Base-by-base conservation (phyloP, 92 coral and sea anemone genomes). In the Chrysogorgia sp. region DNA sequence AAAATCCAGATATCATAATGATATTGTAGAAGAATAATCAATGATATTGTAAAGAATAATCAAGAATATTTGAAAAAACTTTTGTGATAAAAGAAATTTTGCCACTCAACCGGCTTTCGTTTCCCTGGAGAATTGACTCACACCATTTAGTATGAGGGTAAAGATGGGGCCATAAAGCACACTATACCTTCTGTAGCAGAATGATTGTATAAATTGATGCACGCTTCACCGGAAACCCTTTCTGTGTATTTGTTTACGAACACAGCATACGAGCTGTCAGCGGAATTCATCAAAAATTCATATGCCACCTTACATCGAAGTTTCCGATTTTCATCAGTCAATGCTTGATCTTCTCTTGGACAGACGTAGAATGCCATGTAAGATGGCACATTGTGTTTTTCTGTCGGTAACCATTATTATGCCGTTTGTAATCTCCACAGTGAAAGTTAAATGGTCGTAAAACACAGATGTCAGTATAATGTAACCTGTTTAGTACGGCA, bases 241-340 rank as follows among this genome's bases (percentile, higher is more conserved):
- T 10, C n/a, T 14, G 29, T 20, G 40, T 24, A 13, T 32, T 14
- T 34, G 40, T 10, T 8, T 23, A 65, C 25, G 24, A 28, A 33
- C 7, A 23, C 12, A 2, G 14, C 23, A 10, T 65, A 33, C 1
- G 20, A 28, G n/a, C 72, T 65, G 20, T 65, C 7, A 9, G 10
- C 50, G 17, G 24, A 19, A 32, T 65, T 32, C 17, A 65, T 65
- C 35, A 32, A n/a, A 32, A 28, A 65, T 33, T 32, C 20, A 33
- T 65, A 65, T 28, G 72, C 72, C 47, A n/a, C 34, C n/a, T 32
- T 22, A 20, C 72, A 65, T 29, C 47, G 40, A 1, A 2, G n/a
- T 29, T 34, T 65, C 24, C 72, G 29, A 29, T 65, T 26, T 4
- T 37, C 12, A 12, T 37, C 43, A 37, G 43, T 4, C 12, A 37